These are phyloP conservation scores for Heloderma charlesbogerti DNA, from an alignment of 2,113 vertebrate genomes.

Conservation along the genomic window DNA sequence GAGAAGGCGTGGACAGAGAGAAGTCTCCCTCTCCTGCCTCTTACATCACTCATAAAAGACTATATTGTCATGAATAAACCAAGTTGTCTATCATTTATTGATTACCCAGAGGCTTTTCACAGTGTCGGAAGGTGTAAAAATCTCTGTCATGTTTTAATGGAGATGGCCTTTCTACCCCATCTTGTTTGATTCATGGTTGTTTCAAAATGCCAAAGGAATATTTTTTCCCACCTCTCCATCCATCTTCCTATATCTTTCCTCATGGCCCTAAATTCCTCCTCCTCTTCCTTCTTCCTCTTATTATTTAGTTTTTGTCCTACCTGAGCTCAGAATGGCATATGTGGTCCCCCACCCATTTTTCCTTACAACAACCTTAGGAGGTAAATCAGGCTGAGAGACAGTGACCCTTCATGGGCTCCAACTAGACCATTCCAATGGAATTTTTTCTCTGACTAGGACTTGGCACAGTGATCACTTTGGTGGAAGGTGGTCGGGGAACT, in stretches of 20 bases:
- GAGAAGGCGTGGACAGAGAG: too few species aligned
- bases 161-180: background rate
- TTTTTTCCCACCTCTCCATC: too few species aligned
- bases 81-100: slow-evolving; percentile 26
- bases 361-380: background rate
- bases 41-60: slow-evolving; percentile 7
- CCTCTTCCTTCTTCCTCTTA: too few species aligned
- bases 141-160: slow-evolving; percentile 14
- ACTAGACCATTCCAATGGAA: too few species aligned
- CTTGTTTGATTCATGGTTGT: background rate
- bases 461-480: background rate
- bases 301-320: background rate
- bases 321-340: background rate
- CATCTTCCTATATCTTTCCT: too few species aligned
- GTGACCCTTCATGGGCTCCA: background rate
- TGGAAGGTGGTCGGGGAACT: background rate
- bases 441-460: background rate
- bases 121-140: slow-evolving; percentile 24
- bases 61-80: slow-evolving; percentile 4
- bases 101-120: slow-evolving; percentile 17
- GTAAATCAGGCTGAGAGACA: background rate
- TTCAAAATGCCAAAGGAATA: background rate
- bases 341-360: background rate
- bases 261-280: background rate
- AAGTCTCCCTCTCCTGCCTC: background rate